Base-by-base conservation (phyloP, 2,797 vertebrate genomes). In the Pipistrellus kuhlii region DNA sequence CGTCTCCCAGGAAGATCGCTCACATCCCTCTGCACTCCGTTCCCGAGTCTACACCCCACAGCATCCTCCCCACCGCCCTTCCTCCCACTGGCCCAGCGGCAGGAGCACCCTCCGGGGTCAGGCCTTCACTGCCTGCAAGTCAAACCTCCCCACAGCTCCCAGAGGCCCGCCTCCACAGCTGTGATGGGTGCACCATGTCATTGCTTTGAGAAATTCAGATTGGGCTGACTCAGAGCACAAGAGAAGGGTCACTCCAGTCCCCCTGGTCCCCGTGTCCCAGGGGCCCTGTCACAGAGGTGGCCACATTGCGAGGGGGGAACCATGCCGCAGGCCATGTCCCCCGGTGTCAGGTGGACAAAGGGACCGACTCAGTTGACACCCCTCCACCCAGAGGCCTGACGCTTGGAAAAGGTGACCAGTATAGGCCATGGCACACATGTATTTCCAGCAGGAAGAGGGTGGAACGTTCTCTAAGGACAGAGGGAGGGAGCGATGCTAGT, bases 231-330 rank as follows among this genome's bases (percentile, higher is more conserved):
- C 23, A 72, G 48, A 82, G 76, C n/a, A 35, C 5, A 23, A 75
- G 69, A 15, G 44, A 94, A 57, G 59, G 23, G 46, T 81, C 88
- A 75, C 73, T 82, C 94, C 25, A 2, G 76, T 87, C 95, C 90
- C 90, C 90, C 92, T 20, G 95, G 94, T 90, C 95, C 77, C n/a
- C n/a, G 14, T 87, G 92, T 94, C 81, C 32, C 21, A 17, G n/a
- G 2, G 2, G 78, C 51, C 35, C 30, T 9, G 41, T 21, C 66
- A 44, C 38, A 46, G 76, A 68, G 82, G 46, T 76, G 35, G 66
- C 95, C 92, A 92, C 73, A 68, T 64, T 41, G 11, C 3, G 41
- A 83, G 69, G 73, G 71, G 68, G n/a, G 66, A 90, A 72, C 48
- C 27, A 41, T 7, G 66, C 41, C 0, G 1, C 14, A 48, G 77